These are phyloP conservation scores for Odontamblyopus rebecca DNA, from an alignment of 2,797 vertebrate species.

Conservation along the genomic window DNA sequence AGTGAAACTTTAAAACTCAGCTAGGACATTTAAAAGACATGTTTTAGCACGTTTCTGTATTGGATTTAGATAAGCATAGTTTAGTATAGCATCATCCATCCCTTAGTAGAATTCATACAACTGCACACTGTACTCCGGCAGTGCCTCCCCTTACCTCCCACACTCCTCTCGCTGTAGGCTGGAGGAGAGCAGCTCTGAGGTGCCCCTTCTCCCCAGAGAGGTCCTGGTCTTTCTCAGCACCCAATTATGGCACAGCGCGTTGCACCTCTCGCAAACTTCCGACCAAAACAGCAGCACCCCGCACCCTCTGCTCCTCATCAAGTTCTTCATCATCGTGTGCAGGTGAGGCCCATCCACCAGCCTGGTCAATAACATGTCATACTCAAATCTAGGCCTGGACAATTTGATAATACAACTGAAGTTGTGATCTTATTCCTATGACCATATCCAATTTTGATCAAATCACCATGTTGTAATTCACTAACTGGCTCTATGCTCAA, in stretches of 20 bases:
- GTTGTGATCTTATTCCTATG: too few species aligned
- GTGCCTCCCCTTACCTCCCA: slow-evolving; percentile 57
- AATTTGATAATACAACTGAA: too few species aligned
- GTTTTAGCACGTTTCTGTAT: too few species aligned
- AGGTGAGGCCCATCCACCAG: slow-evolving; percentile 74
- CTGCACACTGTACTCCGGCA: slow-evolving; percentile 12
- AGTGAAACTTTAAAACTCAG: too few species aligned
- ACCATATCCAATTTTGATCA: too few species aligned
- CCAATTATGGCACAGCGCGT: slow-evolving; percentile 77
- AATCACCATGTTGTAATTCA: too few species aligned
- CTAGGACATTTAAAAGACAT: too few species aligned
- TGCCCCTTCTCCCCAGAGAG: slow-evolving; percentile 85
- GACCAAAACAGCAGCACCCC: slow-evolving; percentile 69
- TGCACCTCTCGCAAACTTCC: slow-evolving; percentile 65
- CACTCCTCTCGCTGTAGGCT: slow-evolving; percentile 66
- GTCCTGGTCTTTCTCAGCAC: slow-evolving; percentile 84
- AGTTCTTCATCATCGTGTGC: slow-evolving; percentile 95
- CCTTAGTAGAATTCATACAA: slow-evolving; percentile 37
- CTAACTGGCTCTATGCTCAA: too few species aligned
- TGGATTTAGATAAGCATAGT: too few species aligned
- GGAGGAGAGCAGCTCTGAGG: slow-evolving; percentile 84
- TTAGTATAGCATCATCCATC: too few species aligned
- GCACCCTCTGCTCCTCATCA: slow-evolving; percentile 85
- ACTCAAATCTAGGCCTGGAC: neutral
- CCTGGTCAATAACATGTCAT: neutral